phyloP scores from a whole-genome alignment of 1,140 invertebrate genomes.

The Drosophila lacteicornis region DNA sequence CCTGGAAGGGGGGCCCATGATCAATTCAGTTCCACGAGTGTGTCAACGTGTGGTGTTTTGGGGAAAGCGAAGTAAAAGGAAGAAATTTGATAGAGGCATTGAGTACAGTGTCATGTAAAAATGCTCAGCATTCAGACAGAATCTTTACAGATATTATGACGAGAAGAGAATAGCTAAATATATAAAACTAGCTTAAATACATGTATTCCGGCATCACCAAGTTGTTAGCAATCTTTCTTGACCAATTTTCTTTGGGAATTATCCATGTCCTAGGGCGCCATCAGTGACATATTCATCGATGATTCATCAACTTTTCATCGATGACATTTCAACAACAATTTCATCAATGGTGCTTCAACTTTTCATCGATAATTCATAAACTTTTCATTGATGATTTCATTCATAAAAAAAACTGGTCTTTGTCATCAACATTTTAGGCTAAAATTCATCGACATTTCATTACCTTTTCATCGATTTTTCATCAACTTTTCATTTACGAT shows the following conservation, averaged over 20 bases:
- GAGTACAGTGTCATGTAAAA: background rate
- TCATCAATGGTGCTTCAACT: no score
- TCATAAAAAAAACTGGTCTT: no score
- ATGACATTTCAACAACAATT: no score
- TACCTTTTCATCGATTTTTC: no score
- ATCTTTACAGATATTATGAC: background rate
- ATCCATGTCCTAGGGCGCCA: no score
- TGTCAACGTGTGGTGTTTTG: background rate
- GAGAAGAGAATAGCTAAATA: background rate
- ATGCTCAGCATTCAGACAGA: background rate
- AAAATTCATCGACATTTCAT: no score
- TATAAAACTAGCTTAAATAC: background rate
- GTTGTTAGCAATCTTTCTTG: background rate
- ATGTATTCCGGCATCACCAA: background rate
- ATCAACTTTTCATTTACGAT: no score
- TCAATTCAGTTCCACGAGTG: conserved; percentile 1
- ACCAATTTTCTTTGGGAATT: background rate
- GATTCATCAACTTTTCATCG: no score
- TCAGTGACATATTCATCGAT: no score
- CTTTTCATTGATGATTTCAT: no score
- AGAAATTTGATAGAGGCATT: conserved; percentile 18
- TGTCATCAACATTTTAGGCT: no score
- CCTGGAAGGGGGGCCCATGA: conserved; percentile 87
- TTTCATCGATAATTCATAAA: no score
- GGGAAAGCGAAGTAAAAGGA: conserved; percentile 13